These are phyloP conservation scores for Decapterus maruadsi DNA, from an alignment of 2,797 vertebrate genomes.

Conservation along the genomic window DNA sequence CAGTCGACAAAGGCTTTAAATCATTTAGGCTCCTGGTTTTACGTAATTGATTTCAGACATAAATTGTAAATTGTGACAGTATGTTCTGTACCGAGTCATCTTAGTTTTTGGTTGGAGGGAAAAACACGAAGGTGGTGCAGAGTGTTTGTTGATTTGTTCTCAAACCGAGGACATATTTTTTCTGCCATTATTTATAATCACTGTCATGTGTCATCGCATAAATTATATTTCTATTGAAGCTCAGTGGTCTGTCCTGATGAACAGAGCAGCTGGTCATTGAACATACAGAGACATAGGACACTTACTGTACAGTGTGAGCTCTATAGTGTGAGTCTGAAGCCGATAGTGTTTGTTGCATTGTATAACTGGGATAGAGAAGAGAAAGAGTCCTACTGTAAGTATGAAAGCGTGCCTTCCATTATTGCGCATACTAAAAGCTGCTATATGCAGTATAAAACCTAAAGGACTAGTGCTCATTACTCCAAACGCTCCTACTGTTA, in stretches of 20 bases:
- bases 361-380: neutral
- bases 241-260: constrained; percentile 10
- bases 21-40: neutral
- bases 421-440: constrained; percentile 15
- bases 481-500: constrained; percentile 31
- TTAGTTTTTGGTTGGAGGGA: no score
- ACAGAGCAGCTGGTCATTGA: constrained; percentile 29
- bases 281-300: constrained; percentile 25
- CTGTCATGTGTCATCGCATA: constrained; percentile 44
- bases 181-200: constrained; percentile 11
- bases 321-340: neutral
- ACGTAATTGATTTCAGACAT: neutral
- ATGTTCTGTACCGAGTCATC: neutral
- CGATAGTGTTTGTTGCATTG: neutral
- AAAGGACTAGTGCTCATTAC: constrained; percentile 13
- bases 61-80: neutral
- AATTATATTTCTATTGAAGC: constrained; percentile 48
- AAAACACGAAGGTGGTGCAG: no score
- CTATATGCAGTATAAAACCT: neutral
- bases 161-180: neutral
- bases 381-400: neutral
- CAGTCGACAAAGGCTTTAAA: constrained; percentile 11
- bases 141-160: constrained; percentile 11
- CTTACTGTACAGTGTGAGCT: no score
- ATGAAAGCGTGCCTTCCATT: neutral